Base-by-base conservation (phyloP, 2,113 vertebrate species). In the Vidua chalybeata region DNA sequence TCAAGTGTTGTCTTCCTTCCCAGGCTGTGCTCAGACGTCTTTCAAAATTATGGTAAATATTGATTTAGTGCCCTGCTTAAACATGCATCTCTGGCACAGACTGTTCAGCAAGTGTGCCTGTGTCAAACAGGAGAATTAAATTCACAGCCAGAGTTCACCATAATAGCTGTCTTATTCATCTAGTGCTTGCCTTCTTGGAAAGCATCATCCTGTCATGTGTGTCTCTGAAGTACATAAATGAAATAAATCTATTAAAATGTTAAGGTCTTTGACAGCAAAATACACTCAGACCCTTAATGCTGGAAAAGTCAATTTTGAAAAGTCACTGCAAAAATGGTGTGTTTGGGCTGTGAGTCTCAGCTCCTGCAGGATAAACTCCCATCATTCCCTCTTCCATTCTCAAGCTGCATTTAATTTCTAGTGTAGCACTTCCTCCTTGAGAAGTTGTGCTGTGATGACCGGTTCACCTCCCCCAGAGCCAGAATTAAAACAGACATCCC, bases 211-310 rank as follows among this genome's bases (percentile, higher is more conserved):
- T 90, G 85, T 79, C 87, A 81, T 51, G 27, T 74, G 87, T 88
- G 56, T 45, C 91, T 95, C 87, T 91, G 68, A 89, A 90, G 87
- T n/a, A 80, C 45, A 75, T 69, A 84, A 96, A 92, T 68, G 73
- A 90, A 96, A 95, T 92, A 92, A 91, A 96, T 91, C 77, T 87
- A 84, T 96, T 95, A 91, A 95, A 94, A 96, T 51, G 45, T 81
- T 89, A 78, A 87, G 69, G 58, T 82, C 73, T 87, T 78, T 92
- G 84, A 82, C 84, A 87, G 58, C 24, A 26, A 94, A 84, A 79
- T 84, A 75, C 52, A 26, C 52, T 59, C 51, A 86, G 46, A 6
- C 15, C 49, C 23, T 90, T 80, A 63, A 56, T 73, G 37, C 52
- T 90, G 46, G 15, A 68, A 91, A 86, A 92, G 48, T 61, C 66